Evolutionary conservation across 2,113 vertebrate genomes (phyloP), one percentile per base, ranked within the genome.

Genomic region (Eulemur macaco): DNA sequence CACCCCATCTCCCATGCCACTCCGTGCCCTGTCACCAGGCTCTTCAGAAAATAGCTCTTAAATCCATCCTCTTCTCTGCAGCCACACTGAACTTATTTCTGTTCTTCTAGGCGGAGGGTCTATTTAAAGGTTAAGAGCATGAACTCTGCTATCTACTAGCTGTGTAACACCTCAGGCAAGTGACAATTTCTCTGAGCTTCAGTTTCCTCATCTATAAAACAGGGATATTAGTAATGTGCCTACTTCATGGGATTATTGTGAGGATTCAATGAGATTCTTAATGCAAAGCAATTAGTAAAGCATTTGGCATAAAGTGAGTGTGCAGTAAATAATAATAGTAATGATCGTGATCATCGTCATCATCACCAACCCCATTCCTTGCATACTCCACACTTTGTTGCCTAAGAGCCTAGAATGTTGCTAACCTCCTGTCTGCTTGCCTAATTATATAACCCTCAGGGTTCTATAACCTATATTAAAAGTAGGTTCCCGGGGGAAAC

Each of bases 391-490:
- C 27, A 60, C 39, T 54, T 95, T 86, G 42, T 92, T 3, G 9
- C 25, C 45, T 63, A 27, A 31, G 58, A 90, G 25, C 34, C 31
- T 27, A 17, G 10, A 45, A 78, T 73, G 37, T 66, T 68, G 42
- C 50, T 50, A 83, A 71, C 27, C 39, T 97, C 60, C 23, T 47
- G 18, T 4, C 95, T 2, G 78, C 58, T n/a, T 78, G 18, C 12
- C 74, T 89, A 56, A 92, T 73, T 42, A 47, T 66, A 54, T 60
- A 66, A 37, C 0, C n/a, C 84, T 78, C 50, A 92, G 50, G 58
- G 86, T 94, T 96, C 15, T 47, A 25, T 94, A 56, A 21, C 54
- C 54, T 56, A 56, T 56, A 56, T 96, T 50, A 76, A 95, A 96
- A 89, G 13, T 64, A 80, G 80, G 58, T 85, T 88, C 58, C 54